Evolutionary conservation across 2,888 invertebrate genomes (phyloP), one percentile per base, ranked within the genome.

Genomic region (Acanthosepion lycidas): DNA sequence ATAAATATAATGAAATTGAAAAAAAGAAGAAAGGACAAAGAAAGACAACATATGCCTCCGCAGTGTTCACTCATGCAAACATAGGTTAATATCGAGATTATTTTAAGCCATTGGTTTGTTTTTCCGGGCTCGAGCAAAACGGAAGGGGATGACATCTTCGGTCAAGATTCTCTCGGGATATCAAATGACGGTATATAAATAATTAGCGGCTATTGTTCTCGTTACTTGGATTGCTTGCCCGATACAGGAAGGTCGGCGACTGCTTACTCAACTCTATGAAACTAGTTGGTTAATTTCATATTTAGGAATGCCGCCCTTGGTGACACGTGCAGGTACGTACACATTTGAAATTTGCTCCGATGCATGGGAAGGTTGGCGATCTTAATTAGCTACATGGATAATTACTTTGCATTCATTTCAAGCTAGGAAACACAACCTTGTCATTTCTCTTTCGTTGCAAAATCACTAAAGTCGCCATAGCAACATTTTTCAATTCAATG

Each of bases 191-290:
- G 18, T n/a, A 15, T n/a, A 12, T 33, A 23, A 78, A 18, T 78
- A 78, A 78, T 78, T 78, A 78, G n/a, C n/a, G 78, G n/a, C 78
- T 9, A n/a, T 78, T 78, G 78, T 78, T 78, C 78, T 78, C n/a
- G n/a, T 15, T 33, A 33, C 18, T 78, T 78, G 78, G 9, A 78
- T n/a, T 78, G n/a, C 78, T 59, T 23, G 59, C 23, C 23, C 59
- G 20, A 59, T 59, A n/a, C n/a, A 3, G 78, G 78, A n/a, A 33
- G 78, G 12, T 33, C 78, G n/a, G n/a, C 78, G 78, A 78, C 78
- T n/a, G 78, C 15, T 78, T n/a, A 78, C 78, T 78, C n/a, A n/a
- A 12, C 78, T 78, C 78, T n/a, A 5, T 15, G 9, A 33, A 33
- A n/a, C n/a, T n/a, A 33, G n/a, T 33, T 33, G 78, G n/a, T 33